phyloP scores from a whole-genome alignment of 2,888 invertebrate species.

The Gymnoscelis rufifasciata region DNA sequence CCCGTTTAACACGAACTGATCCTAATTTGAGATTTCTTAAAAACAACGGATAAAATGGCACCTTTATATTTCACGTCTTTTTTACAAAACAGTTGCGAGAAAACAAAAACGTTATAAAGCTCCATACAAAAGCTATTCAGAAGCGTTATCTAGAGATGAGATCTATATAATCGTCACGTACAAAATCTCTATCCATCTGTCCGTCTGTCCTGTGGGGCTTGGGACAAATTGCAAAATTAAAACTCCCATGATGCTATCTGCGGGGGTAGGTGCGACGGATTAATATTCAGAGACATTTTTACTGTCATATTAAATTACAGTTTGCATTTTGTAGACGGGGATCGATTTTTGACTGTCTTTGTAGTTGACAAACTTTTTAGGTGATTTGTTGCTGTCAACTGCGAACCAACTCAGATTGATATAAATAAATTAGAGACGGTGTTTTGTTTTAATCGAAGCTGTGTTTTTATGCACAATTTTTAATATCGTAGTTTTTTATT shows the following conservation, averaged over 20 bases:
- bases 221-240: conserved; percentile 73
- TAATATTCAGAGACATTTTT: conserved; percentile 30
- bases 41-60: neutral
- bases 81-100: neutral
- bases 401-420: neutral
- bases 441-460: too few relatives aligned
- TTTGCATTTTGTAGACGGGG: conserved; percentile 6
- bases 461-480: too few relatives aligned
- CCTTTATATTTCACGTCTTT: neutral
- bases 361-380: neutral
- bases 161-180: conserved; percentile 52
- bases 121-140: conserved; percentile 18
- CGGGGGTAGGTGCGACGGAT: conserved; percentile 29
- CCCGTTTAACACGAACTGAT: neutral
- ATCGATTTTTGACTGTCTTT: neutral
- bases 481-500: too few relatives aligned
- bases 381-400: neutral
- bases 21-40: neutral
- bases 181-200: conserved; percentile 48
- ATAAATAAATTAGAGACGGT: too few relatives aligned
- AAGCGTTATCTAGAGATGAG: conserved; percentile 49
- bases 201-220: conserved; percentile 40
- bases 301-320: conserved; percentile 26
- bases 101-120: conserved; percentile 1
- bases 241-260: conserved; percentile 63